A percentile compares a stretch with the other conserved stretches of the same genome.
Conservation (phyloP, 2,113 vertebrate species). For the Nycticryphes semicollaris region DNA sequence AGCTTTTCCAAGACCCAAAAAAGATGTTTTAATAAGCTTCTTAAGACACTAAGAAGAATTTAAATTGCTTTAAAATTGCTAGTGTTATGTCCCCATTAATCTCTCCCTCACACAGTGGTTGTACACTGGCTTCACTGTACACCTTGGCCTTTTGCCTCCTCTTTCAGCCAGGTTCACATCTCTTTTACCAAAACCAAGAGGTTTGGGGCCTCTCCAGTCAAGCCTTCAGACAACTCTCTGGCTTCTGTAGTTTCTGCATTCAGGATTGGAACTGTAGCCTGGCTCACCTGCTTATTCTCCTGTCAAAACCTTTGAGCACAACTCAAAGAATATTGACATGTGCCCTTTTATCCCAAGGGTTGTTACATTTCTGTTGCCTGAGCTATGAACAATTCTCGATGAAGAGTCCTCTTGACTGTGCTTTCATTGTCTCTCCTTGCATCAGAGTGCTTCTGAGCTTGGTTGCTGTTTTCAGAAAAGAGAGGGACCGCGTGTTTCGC, state of each 20-base stretch:
- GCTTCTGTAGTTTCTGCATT: background rate
- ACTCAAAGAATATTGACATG: background rate
- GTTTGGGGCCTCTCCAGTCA: background rate
- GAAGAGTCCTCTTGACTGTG: background rate
- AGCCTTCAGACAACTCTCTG: background rate
- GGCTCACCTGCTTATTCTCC: background rate
- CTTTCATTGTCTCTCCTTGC: background rate
- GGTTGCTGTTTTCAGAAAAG: background rate
- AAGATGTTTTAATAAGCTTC: background rate
- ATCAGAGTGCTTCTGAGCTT: background rate
- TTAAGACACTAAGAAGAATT: background rate
- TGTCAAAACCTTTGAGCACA: background rate
- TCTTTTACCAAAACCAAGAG: background rate
- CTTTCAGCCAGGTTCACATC: background rate
- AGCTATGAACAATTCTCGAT: background rate
- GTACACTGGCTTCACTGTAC: background rate
- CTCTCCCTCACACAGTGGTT: background rate
- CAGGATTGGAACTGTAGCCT: background rate
- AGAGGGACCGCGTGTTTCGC: background rate
- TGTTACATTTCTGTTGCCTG: background rate
- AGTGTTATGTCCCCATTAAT: background rate
- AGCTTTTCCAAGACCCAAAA: background rate
- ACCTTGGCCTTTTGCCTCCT: background rate
- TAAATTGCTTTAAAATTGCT: background rate
- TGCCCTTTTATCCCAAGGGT: background rate